These are phyloP conservation scores for Pomacea maculata DNA, from an alignment of 1,140 invertebrate genomes.

Conservation along the genomic window DNA sequence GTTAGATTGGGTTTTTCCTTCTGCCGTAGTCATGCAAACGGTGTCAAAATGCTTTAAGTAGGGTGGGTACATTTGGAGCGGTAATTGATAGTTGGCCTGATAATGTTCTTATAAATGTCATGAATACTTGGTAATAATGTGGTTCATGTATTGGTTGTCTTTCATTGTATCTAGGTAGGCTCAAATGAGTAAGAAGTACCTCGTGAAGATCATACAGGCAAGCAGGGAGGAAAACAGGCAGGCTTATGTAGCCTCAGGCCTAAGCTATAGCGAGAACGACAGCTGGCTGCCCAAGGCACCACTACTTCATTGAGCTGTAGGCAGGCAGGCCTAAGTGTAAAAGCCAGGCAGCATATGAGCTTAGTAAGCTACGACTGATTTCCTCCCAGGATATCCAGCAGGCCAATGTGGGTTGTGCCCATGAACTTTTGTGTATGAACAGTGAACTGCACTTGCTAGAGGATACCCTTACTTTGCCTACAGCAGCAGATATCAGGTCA, in stretches of 20 bases:
- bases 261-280: constrained; percentile 7
- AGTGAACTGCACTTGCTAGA: no score
- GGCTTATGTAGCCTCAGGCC: constrained; percentile 6
- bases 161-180: constrained; percentile 22
- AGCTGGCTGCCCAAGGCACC: background rate
- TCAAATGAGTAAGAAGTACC: constrained; percentile 18
- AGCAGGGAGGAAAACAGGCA: constrained; percentile 5
- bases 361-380: background rate
- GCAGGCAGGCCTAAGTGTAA: constrained; percentile 6
- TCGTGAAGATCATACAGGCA: constrained; percentile 14
- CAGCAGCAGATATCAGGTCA: no score
- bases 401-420: background rate
- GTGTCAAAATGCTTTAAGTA: no score
- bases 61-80: no score
- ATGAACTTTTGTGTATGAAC: background rate
- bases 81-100: no score
- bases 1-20: no score
- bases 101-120: no score
- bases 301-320: background rate
- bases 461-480: no score
- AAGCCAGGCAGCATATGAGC: background rate
- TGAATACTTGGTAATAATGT: background rate
- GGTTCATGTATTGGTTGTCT: constrained; percentile 13
- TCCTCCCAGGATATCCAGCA: background rate
- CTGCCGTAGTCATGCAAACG: no score